A percentile compares a stretch with the other conserved stretches of the same genome.
These are phyloP conservation scores for Scomber japonicus DNA, from an alignment of 2,113 vertebrate genomes.

Conservation along the genomic window DNA sequence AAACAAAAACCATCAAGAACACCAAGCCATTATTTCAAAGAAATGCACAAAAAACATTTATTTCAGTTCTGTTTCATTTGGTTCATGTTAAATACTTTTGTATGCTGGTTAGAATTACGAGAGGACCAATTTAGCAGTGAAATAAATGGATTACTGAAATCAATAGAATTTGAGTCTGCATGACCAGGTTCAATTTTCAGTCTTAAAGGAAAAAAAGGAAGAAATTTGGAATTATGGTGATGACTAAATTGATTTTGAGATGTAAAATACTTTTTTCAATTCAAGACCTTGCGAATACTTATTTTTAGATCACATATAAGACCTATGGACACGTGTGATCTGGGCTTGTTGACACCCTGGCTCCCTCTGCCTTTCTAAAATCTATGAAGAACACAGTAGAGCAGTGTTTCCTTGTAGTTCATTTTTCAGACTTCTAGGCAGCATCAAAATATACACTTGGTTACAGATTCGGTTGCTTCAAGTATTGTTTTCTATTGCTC, in stretches of 20 bases:
- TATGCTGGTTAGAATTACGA: background rate
- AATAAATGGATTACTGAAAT: conserved; percentile 15
- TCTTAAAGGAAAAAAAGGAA: background rate
- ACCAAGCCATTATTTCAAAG: background rate
- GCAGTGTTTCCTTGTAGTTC: too few relatives aligned
- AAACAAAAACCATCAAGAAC: background rate
- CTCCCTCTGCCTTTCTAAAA: too few relatives aligned
- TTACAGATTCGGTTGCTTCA: too few relatives aligned
- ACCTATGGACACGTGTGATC: background rate
- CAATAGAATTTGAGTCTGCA: conserved; percentile 2
- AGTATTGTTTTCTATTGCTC: too few relatives aligned
- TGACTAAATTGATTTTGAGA: background rate
- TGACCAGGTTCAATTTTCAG: background rate
- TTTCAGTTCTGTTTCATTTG: conserved; percentile 9
- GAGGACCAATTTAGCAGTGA: background rate
- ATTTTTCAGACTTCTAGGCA: too few relatives aligned
- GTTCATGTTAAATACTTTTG: background rate
- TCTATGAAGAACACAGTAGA: too few relatives aligned
- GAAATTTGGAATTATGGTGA: background rate
- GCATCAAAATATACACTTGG: too few relatives aligned
- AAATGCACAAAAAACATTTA: background rate
- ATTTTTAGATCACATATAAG: background rate
- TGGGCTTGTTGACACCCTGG: too few relatives aligned
- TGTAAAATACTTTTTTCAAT: background rate
- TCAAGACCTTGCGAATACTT: background rate